These are phyloP conservation scores for Lucifuga dentata DNA, from an alignment of 2,113 vertebrate species.

Conservation along the genomic window DNA sequence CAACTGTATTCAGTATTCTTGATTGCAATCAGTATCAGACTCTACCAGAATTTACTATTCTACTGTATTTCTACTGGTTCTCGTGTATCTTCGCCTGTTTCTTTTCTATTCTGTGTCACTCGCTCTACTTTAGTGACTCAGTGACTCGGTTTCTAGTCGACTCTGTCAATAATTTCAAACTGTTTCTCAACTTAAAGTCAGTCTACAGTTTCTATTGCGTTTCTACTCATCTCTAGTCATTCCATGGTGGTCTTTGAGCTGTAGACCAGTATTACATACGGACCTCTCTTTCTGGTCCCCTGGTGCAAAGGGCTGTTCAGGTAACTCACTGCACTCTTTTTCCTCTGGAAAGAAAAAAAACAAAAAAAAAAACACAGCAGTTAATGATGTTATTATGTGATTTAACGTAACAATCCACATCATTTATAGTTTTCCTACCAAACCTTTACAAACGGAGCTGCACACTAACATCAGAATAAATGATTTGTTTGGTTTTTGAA, in stretches of 20 bases:
- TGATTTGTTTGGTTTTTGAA: too few relatives aligned
- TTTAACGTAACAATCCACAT: neutral
- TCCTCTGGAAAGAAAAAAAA: slow-evolving; percentile 85
- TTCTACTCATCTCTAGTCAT: neutral
- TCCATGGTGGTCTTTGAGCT: neutral
- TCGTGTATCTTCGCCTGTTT: too few relatives aligned
- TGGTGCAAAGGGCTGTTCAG: slow-evolving; percentile 98
- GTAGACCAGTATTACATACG: slow-evolving; percentile 56
- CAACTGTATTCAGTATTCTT: too few relatives aligned
- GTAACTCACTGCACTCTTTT: slow-evolving; percentile 98
- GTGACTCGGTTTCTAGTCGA: too few relatives aligned
- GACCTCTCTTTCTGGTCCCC: slow-evolving; percentile 97
- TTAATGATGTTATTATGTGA: neutral
- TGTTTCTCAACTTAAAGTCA: neutral
- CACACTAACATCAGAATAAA: too few relatives aligned
- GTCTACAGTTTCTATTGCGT: neutral
- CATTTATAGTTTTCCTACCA: neutral
- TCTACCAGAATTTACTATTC: too few relatives aligned
- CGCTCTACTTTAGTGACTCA: too few relatives aligned
- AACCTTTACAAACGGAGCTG: too few relatives aligned
- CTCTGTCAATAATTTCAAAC: too few relatives aligned
- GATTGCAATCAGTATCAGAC: too few relatives aligned
- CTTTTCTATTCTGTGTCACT: too few relatives aligned
- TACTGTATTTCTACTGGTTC: too few relatives aligned
- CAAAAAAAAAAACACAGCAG: neutral